A percentile compares a stretch with the other conserved stretches of the same genome.
Evolutionary conservation across 2,113 vertebrate species (phyloP).

Genomic region (Callipepla squamata): DNA sequence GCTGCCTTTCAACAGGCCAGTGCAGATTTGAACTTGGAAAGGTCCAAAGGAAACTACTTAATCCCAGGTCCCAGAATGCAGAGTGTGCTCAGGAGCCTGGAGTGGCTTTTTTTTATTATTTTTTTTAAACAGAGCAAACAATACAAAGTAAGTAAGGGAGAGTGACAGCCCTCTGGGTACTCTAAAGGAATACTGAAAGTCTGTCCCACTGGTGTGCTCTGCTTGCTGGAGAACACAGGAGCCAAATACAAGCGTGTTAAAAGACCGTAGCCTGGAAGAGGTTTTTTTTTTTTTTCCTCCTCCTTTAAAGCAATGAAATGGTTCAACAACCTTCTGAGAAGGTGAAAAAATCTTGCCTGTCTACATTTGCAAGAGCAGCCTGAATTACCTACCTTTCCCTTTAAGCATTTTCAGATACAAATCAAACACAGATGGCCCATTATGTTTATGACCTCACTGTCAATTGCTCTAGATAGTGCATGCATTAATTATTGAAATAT

Average conservation of each 20-base stretch:
- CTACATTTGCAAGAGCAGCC: conserved; percentile 63
- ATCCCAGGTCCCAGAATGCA: conserved; percentile 46
- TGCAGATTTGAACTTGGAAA: conserved; percentile 51
- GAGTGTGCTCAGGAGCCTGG: conserved; percentile 36
- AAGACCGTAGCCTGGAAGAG: conserved; percentile 25
- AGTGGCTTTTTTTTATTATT: conserved; percentile 38
- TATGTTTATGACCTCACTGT: conserved; percentile 80
- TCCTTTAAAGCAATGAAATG: conserved; percentile 49
- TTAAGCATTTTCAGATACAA: conserved; percentile 78
- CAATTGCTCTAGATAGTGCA: conserved; percentile 79
- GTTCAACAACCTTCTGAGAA: conserved; percentile 52
- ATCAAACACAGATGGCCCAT: conserved; percentile 83
- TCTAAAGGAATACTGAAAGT: conserved; percentile 33
- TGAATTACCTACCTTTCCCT: conserved; percentile 79
- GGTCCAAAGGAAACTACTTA: conserved; percentile 55
- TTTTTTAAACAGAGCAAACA: conserved; percentile 29
- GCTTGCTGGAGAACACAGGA: conserved; percentile 16
- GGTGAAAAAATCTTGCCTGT: conserved; percentile 52
- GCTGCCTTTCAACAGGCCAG: conserved; percentile 46
- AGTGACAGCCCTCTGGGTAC: conserved; percentile 23
- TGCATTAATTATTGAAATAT: conserved; percentile 83
- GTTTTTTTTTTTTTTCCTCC: neutral
- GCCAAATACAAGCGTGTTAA: neutral
- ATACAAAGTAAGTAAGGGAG: conserved; percentile 59
- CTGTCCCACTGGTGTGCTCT: neutral